These are phyloP conservation scores for Spondyliosoma cantharus DNA, from an alignment of 2,797 vertebrate genomes.

Conservation along the genomic window DNA sequence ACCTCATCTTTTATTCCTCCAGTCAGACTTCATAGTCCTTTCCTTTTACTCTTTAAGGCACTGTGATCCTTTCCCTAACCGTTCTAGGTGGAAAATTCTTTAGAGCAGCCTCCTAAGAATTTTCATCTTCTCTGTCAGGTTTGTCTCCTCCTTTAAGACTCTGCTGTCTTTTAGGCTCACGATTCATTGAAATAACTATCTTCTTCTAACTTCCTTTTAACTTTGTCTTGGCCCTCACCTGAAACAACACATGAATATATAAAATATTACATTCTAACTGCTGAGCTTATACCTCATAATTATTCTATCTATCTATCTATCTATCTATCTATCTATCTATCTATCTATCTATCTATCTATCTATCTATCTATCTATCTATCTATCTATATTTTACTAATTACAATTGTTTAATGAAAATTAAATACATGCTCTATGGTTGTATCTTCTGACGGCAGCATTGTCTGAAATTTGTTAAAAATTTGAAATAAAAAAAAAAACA, in stretches of 20 bases:
- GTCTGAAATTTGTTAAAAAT: background rate
- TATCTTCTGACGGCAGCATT: background rate
- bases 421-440: too few relatives aligned
- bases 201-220: conserved; percentile 11
- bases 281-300: background rate
- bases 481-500: background rate
- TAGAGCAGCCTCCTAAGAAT: conserved; percentile 18
- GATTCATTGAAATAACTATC: conserved; percentile 6
- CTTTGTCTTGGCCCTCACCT: conserved; percentile 10
- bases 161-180: conserved; percentile 9
- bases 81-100: conserved; percentile 20
- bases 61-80: conserved; percentile 37
- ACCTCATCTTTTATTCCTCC: conserved; percentile 52
- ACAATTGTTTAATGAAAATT: too few relatives aligned
- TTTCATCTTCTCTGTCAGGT: conserved; percentile 39
- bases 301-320: too few relatives aligned
- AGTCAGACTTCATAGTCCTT: conserved; percentile 48
- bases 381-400: too few relatives aligned
- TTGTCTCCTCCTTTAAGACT: conserved; percentile 33
- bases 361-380: too few relatives aligned
- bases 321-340: too few relatives aligned
- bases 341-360: too few relatives aligned
- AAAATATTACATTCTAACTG: conserved; percentile 7
- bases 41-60: conserved; percentile 39
- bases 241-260: conserved; percentile 18